These are phyloP conservation scores for Mustelus asterias DNA, from an alignment of 2,113 vertebrate genomes.

Conservation along the genomic window DNA sequence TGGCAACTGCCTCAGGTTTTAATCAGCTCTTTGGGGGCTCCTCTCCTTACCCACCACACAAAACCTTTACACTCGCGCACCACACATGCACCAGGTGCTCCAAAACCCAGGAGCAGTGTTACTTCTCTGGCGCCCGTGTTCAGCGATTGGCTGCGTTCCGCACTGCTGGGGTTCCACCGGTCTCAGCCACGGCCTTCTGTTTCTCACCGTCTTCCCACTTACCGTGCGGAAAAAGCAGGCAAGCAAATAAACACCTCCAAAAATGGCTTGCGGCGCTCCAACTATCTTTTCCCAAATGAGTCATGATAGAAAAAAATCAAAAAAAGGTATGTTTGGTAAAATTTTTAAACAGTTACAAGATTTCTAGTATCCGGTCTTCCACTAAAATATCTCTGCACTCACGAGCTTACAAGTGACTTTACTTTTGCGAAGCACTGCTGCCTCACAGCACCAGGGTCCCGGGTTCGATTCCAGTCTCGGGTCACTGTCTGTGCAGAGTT, in stretches of 20 bases:
- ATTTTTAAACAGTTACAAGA: not conserved
- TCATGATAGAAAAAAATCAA: not conserved
- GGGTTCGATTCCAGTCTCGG: too few relatives aligned
- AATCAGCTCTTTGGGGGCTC: not conserved
- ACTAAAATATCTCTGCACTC: not conserved
- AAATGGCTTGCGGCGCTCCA: not conserved
- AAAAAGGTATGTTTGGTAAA: not conserved
- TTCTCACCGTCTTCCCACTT: not conserved
- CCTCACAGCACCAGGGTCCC: too few relatives aligned
- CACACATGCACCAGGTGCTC: not conserved
- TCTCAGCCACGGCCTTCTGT: not conserved
- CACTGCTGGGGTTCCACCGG: not conserved
- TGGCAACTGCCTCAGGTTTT: not conserved
- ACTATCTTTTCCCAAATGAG: not conserved
- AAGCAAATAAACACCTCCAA: not conserved
- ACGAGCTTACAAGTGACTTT: not conserved
- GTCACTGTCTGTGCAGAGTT: too few relatives aligned
- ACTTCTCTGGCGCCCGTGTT: not conserved
- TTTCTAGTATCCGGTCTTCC: not conserved
- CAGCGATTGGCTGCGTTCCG: not conserved
- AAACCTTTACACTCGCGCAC: not conserved
- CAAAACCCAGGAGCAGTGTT: not conserved
- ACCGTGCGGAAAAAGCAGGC: not conserved
- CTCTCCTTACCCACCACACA: not conserved
- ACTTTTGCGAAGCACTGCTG: not conserved